These are phyloP conservation scores for Ara ararauna DNA, from an alignment of 2,797 vertebrate genomes.

Conservation along the genomic window DNA sequence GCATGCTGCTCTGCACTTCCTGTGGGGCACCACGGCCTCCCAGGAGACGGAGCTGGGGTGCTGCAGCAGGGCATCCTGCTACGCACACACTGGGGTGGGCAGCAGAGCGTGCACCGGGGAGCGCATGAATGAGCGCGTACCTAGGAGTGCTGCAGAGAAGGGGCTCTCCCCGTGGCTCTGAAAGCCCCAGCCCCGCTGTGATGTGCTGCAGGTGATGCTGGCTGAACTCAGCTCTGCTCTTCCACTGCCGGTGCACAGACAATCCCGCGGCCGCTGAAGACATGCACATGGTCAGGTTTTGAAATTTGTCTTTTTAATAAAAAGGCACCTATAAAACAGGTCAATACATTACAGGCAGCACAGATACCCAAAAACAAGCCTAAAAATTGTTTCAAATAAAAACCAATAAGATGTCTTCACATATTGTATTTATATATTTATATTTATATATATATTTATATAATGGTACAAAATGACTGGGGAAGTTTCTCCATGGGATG, in stretches of 20 bases:
- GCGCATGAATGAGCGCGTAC: not conserved
- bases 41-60: not conserved
- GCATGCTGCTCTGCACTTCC: not conserved
- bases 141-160: not conserved
- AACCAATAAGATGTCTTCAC: constrained; percentile 84
- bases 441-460: constrained; percentile 84
- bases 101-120: not conserved
- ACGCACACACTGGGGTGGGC: not conserved
- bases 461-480: constrained; percentile 85
- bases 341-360: constrained; percentile 86
- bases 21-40: not conserved
- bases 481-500: constrained; percentile 72
- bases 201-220: not conserved
- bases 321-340: constrained; percentile 88
- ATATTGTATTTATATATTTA: constrained; percentile 87
- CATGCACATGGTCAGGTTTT: constrained; percentile 58
- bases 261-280: not conserved
- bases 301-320: constrained; percentile 83
- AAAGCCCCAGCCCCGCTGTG: not conserved
- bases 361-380: constrained; percentile 85
- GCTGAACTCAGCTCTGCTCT: not conserved
- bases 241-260: not conserved
- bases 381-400: constrained; percentile 86
- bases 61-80: not conserved
- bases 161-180: not conserved